These are phyloP conservation scores for Ectropis crepuscularia DNA, from an alignment of 2,888 invertebrate species.

Conservation along the genomic window DNA sequence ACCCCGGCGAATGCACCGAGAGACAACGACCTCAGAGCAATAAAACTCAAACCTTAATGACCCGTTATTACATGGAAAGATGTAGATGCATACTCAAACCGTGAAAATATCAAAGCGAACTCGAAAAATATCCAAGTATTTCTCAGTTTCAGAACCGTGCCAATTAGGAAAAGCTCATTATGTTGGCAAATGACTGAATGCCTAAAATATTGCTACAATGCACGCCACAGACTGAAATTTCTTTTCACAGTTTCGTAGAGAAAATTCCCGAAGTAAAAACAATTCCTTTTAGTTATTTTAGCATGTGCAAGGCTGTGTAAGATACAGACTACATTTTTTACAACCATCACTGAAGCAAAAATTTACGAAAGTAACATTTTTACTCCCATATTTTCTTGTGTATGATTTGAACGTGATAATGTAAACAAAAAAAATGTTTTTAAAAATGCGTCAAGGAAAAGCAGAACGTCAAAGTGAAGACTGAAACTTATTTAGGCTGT, in stretches of 20 bases:
- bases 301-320: constrained; percentile 1
- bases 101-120: constrained; percentile 43
- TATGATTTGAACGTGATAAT: constrained; percentile 8
- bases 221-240: constrained; percentile 1
- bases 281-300: not conserved
- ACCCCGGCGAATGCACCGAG: constrained; percentile 26
- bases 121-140: constrained; percentile 36
- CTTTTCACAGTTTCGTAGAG: not conserved
- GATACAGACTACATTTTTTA: no score
- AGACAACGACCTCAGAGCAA: constrained; percentile 37
- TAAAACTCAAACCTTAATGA: constrained; percentile 36
- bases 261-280: constrained; percentile 1
- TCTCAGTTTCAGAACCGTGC: constrained; percentile 35
- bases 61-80: constrained; percentile 28
- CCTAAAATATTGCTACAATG: not conserved
- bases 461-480: constrained; percentile 6
- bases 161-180: constrained; percentile 45
- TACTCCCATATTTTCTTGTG: not conserved
- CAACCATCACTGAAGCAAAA: not conserved
- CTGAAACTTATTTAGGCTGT: constrained; percentile 12
- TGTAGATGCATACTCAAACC: constrained; percentile 31
- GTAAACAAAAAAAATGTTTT: not conserved
- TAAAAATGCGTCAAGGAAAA: not conserved
- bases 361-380: constrained; percentile 4
- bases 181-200: constrained; percentile 32